These are phyloP conservation scores for Ecliptopera silaceata DNA, from an alignment of 2,888 invertebrate genomes.

Conservation along the genomic window DNA sequence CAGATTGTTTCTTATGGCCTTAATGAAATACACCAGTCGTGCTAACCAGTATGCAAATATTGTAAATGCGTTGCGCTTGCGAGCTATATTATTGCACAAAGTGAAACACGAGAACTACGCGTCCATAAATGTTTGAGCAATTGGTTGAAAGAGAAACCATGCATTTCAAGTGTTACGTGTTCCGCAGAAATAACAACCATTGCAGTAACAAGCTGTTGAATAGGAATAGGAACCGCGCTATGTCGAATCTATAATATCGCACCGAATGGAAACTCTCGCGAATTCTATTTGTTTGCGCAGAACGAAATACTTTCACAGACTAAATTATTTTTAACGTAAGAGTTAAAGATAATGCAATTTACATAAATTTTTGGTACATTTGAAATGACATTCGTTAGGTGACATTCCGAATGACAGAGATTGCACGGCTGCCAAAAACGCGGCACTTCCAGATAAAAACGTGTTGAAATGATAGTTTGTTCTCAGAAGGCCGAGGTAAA, in stretches of 20 bases:
- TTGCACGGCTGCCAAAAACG: slow-evolving; percentile 49
- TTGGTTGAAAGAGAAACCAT: slow-evolving; percentile 59
- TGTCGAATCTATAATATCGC: slow-evolving; percentile 23
- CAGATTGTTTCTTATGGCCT: slow-evolving; percentile 5
- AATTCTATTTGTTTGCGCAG: slow-evolving; percentile 12
- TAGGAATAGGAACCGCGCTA: slow-evolving; percentile 24
- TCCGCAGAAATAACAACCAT: slow-evolving; percentile 28
- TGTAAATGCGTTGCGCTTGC: slow-evolving; percentile 41
- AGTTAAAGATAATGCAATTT: background rate
- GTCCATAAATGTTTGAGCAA: slow-evolving; percentile 45
- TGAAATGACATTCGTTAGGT: background rate
- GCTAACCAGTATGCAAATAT: slow-evolving; percentile 39
- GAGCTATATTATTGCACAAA: slow-evolving; percentile 30
- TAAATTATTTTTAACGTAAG: too few relatives aligned
- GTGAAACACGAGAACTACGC: slow-evolving; percentile 39
- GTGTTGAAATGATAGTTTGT: slow-evolving; percentile 50
- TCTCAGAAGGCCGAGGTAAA: slow-evolving; percentile 58
- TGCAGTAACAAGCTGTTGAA: slow-evolving; percentile 29
- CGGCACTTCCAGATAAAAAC: slow-evolving; percentile 42
- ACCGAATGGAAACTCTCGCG: slow-evolving; percentile 4
- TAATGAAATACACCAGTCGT: slow-evolving; percentile 47
- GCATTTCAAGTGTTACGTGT: slow-evolving; percentile 43
- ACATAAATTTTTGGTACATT: background rate
- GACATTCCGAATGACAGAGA: slow-evolving; percentile 38
- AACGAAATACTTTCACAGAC: too few relatives aligned